Evolutionary conservation across 1,140 invertebrate species (phyloP).

Genomic region (Panulirus ornatus): DNA sequence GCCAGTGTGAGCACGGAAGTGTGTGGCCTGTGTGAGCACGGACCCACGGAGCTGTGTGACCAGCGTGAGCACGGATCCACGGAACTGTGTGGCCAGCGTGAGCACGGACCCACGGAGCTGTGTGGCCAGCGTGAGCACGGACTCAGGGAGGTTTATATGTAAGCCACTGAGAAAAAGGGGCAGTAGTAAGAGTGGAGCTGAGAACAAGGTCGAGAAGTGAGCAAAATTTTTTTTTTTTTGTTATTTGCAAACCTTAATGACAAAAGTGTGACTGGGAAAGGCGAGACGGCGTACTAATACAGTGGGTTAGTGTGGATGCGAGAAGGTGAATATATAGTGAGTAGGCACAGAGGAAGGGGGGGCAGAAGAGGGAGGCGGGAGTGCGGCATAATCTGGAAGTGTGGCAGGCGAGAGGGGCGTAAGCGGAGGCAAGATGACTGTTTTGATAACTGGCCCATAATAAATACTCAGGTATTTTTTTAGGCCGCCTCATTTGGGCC

Average conservation of each 20-base stretch:
- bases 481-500: constrained; percentile 49
- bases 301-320: too few relatives aligned
- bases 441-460: constrained; percentile 55
- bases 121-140: too few relatives aligned
- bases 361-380: neutral
- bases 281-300: too few relatives aligned
- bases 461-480: constrained; percentile 46
- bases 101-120: too few relatives aligned
- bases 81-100: too few relatives aligned
- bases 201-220: neutral
- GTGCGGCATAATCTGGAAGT: neutral
- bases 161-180: neutral
- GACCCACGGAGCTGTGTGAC: too few relatives aligned
- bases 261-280: neutral
- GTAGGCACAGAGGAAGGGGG: neutral
- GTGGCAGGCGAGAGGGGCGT: neutral
- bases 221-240: neutral
- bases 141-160: too few relatives aligned
- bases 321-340: neutral
- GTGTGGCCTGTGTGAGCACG: too few relatives aligned
- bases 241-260: too few relatives aligned
- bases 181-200: neutral
- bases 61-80: too few relatives aligned
- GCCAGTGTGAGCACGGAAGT: too few relatives aligned
- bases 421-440: neutral